Evolutionary conservation across 2,797 vertebrate species (phyloP), one percentile per base, ranked within the genome.

Genomic region (Orientallactaga sibirica): DNA sequence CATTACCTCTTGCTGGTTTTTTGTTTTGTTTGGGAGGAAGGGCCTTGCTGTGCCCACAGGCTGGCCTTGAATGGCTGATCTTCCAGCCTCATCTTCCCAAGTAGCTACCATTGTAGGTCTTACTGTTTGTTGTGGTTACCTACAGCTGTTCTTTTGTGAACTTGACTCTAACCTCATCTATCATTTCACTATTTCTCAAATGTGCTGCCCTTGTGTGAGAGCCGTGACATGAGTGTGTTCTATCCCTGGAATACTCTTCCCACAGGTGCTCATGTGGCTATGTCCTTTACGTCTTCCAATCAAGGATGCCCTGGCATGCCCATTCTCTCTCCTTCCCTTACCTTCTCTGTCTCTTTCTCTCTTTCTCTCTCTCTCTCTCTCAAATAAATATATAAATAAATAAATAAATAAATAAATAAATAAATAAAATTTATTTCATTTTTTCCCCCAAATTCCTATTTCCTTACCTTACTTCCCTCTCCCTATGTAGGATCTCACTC

Each of bases 111-210:
- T 55, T 83, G 33, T 52, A 73, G 55, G 18, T 16, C 61, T 81
- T 81, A 66, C 24, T 66, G 4, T 62, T 22, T 75, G 11, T n/a
- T 85, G 41, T 24, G 55, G 22, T 82, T 66, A 88, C 70, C 43
- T 90, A 9, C n/a, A 73, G 24, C 37, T 92, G 10, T 81, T 71
- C 29, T 76, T 22, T 88, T 81, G 37, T 92, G 93, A 61, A 68
- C 29, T 58, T 86, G 41, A n/a, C 52, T 77, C 52, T 86, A 6
- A 37, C 58, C 52, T 64, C 52, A 70, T 14, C 48, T 74, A 78
- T 27, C 22, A 80, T 70, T 75, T 85, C 64, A 37, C 27, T 85
- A 0, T 96, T 91, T 33, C 58, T 93, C 9, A 41, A 5, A 67
- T 71, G 33, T 8, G 78, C 27, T 80, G 18, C n/a, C 55, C 41